A percentile compares a stretch with the other conserved stretches of the same genome.
phyloP scores from a whole-genome alignment of 2,888 invertebrate species.

The Euplexia lucipara region DNA sequence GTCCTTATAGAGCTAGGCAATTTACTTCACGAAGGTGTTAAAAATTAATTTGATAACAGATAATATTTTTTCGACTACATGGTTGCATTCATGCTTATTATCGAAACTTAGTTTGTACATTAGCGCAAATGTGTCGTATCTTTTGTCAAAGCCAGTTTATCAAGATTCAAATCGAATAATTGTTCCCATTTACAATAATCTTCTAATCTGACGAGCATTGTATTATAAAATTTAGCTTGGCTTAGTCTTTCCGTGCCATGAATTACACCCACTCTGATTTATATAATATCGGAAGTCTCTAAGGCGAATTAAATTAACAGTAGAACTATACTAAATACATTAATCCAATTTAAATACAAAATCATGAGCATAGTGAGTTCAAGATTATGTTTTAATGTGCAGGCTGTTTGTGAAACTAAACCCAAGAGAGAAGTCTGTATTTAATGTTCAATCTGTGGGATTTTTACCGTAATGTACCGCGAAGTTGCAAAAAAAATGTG shows the following conservation, averaged over 20 bases:
- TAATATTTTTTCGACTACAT: neutral
- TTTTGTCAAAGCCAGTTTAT: constrained; percentile 10
- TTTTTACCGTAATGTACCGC: no score
- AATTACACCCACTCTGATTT: constrained; percentile 7
- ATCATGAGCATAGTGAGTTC: constrained; percentile 7
- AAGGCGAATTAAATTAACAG: constrained; percentile 35
- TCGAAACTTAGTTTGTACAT: neutral
- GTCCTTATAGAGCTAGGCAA: constrained; percentile 10
- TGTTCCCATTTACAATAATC: neutral
- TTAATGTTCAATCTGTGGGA: neutral
- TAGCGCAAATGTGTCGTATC: neutral
- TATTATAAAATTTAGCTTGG: constrained; percentile 1
- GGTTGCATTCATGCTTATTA: neutral
- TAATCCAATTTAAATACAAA: constrained; percentile 23
- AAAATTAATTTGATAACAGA: neutral
- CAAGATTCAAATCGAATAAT: constrained; percentile 7
- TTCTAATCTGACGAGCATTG: constrained; percentile 14
- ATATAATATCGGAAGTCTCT: constrained; percentile 12
- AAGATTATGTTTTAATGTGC: constrained; percentile 22
- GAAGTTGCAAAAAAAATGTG: no score
- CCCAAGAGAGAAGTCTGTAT: no score
- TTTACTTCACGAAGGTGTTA: constrained; percentile 12
- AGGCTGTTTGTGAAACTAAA: constrained; percentile 2
- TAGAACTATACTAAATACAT: constrained; percentile 4
- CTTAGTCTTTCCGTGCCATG: constrained; percentile 7